Conservation (phyloP, 2,113 vertebrate species). For the Dinomys branickii region DNA sequence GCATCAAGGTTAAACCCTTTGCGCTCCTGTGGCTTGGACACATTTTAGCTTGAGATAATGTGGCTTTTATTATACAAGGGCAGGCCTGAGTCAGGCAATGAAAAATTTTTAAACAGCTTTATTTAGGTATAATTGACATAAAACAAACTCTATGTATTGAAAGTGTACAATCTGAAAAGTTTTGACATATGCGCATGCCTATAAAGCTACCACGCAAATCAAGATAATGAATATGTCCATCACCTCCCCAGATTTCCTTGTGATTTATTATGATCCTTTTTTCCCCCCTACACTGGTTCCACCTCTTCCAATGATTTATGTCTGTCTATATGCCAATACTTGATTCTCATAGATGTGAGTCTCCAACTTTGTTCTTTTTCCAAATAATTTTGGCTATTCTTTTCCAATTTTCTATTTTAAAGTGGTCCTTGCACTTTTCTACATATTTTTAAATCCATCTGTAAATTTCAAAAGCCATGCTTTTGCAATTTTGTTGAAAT, state of each 20-base stretch:
- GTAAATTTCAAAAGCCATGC: not conserved
- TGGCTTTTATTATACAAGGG: not conserved
- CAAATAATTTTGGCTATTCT: not conserved
- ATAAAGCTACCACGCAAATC: not conserved
- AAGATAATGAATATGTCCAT: not conserved
- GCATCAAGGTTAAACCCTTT: not conserved
- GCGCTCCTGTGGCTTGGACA: not conserved
- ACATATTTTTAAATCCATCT: not conserved
- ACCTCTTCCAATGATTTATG: not conserved
- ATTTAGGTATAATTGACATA: not conserved
- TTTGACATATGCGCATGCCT: not conserved
- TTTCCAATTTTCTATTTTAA: not conserved
- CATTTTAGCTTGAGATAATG: not conserved
- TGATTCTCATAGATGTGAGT: not conserved
- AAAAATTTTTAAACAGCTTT: not conserved
- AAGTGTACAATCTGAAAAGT: not conserved
- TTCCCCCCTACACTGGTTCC: not conserved
- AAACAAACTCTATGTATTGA: not conserved
- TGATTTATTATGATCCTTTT: not conserved
- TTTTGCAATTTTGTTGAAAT: not conserved
- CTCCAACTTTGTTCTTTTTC: not conserved
- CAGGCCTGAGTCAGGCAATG: not conserved
- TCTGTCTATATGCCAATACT: not conserved
- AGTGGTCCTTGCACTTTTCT: not conserved
- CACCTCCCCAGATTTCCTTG: not conserved